A percentile compares a stretch with the other conserved stretches of the same genome.
Conservation (phyloP, 1,140 invertebrate species). For the Coenobita brevimanus region DNA sequence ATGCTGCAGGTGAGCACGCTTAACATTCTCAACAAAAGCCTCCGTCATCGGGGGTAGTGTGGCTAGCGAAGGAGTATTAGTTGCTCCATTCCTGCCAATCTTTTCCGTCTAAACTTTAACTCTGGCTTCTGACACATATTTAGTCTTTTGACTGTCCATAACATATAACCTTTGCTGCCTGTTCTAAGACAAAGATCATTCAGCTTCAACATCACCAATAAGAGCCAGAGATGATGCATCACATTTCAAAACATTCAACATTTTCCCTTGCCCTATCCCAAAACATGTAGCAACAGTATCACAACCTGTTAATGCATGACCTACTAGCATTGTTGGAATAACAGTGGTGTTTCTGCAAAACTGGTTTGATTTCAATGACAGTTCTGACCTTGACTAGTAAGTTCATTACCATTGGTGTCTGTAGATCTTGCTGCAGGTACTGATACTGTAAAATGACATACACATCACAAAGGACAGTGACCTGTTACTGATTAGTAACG, state of each 20-base stretch:
- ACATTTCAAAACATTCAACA: slow-evolving; percentile 27
- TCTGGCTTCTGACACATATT: slow-evolving; percentile 32
- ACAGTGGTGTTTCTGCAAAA: slow-evolving; percentile 19
- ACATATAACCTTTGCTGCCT: slow-evolving; percentile 25
- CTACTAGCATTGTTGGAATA: slow-evolving; percentile 32
- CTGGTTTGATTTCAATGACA: slow-evolving; percentile 18
- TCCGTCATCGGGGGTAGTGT: slow-evolving; percentile 23
- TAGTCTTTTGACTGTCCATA: slow-evolving; percentile 34
- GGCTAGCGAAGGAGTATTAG: slow-evolving; percentile 17
- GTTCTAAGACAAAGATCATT: slow-evolving; percentile 8
- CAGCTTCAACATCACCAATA: no score
- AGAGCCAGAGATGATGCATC: no score
- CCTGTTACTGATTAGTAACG: neutral
- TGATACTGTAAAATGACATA: slow-evolving; percentile 27
- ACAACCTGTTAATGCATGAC: slow-evolving; percentile 7
- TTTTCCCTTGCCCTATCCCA: neutral
- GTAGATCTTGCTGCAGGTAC: no score
- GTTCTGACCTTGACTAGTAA: no score
- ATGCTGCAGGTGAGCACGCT: neutral
- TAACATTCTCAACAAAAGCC: no score
- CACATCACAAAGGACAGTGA: neutral
- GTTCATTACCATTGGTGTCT: no score
- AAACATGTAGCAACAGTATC: no score
- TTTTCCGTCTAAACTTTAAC: no score
- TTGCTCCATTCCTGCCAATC: slow-evolving; percentile 27